Conservation (phyloP, 2,888 invertebrate species). For the Clostera curtula region DNA sequence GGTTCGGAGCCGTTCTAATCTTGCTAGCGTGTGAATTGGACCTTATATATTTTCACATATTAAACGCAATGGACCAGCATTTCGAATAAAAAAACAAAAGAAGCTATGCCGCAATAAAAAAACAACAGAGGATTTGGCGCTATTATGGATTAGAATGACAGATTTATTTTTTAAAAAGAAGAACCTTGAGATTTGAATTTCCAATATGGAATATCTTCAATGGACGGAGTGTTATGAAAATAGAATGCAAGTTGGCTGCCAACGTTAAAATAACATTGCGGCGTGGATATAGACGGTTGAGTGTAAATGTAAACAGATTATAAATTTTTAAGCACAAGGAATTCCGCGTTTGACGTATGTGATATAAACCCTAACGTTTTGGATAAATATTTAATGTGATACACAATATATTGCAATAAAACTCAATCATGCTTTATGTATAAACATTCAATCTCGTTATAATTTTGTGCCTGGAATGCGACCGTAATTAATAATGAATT, state of each 20-base stretch:
- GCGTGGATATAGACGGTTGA: constrained; percentile 11
- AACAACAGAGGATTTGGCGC: neutral
- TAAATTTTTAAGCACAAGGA: constrained; percentile 9
- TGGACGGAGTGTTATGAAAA: constrained; percentile 33
- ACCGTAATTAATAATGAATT: neutral
- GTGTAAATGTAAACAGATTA: constrained; percentile 39
- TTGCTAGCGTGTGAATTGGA: constrained; percentile 68
- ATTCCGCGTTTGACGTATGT: constrained; percentile 3
- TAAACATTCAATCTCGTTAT: neutral
- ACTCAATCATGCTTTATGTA: neutral
- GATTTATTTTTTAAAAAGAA: constrained; percentile 4
- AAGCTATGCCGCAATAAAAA: neutral
- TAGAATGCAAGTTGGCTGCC: constrained; percentile 32
- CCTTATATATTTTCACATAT: constrained; percentile 55
- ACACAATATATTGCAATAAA: neutral
- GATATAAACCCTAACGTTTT: too few species aligned
- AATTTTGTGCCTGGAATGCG: neutral
- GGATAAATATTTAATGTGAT: neutral
- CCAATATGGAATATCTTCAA: constrained; percentile 15
- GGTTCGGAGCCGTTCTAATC: constrained; percentile 56
- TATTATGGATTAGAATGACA: neutral
- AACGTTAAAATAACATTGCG: constrained; percentile 16
- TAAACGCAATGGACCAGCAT: constrained; percentile 14
- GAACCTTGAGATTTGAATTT: constrained; percentile 22
- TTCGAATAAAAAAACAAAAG: constrained; percentile 4